Evolutionary conservation across 23 tunicate genomes (phyloP).

Genomic region (Trididemnum clinides): DNA sequence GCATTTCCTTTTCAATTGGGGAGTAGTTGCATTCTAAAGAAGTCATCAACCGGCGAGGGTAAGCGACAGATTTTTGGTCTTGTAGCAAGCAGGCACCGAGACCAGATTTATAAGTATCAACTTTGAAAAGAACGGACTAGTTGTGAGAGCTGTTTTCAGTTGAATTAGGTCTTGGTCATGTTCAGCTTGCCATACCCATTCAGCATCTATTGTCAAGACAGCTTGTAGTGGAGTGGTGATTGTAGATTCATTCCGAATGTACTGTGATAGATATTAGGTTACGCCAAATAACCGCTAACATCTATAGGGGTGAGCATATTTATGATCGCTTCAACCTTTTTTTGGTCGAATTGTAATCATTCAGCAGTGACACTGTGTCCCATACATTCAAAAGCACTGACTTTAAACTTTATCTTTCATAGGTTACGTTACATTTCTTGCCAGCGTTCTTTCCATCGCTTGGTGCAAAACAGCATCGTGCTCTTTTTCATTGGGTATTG

Average conservation of each 20-base stretch:
- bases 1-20: neutral
- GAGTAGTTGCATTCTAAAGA: neutral
- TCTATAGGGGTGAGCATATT: too few relatives aligned
- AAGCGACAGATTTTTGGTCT: too few relatives aligned
- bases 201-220: neutral
- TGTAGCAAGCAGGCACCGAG: too few relatives aligned
- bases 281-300: slow-evolving; percentile 15
- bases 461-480: too few relatives aligned
- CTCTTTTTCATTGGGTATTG: too few relatives aligned
- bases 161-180: neutral
- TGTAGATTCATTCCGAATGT: neutral
- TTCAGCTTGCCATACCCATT: neutral
- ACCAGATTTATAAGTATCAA: slow-evolving; percentile 25
- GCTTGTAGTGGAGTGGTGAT: neutral
- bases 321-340: neutral
- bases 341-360: slow-evolving; percentile 9
- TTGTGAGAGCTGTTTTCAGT: neutral
- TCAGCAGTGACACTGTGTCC: neutral
- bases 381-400: neutral
- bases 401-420: slow-evolving; percentile 48
- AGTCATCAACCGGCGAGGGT: neutral
- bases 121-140: neutral
- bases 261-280: neutral
- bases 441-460: slow-evolving; percentile 60
- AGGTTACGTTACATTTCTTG: slow-evolving; percentile 47